These are phyloP conservation scores for Oxytorus armatus DNA, from an alignment of 2,888 invertebrate genomes.

Conservation along the genomic window DNA sequence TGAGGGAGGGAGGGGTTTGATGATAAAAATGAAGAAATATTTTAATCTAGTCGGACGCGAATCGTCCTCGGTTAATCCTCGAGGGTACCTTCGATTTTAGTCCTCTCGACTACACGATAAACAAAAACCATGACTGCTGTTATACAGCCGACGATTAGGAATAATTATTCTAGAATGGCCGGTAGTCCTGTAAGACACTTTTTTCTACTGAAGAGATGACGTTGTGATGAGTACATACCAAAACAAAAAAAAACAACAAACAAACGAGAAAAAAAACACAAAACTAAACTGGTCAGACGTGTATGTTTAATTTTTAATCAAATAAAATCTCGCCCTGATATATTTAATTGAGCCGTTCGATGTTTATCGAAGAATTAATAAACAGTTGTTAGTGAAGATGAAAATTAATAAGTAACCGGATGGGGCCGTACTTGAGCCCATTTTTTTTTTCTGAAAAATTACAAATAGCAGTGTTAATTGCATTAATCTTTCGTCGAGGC, in stretches of 20 bases:
- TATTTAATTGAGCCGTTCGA: not conserved
- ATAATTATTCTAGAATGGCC: constrained; percentile 67
- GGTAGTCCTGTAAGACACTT: constrained; percentile 72
- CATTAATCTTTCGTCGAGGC: no score
- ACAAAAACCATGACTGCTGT: constrained; percentile 47
- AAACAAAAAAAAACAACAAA: constrained; percentile 56
- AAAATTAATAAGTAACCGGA: no score
- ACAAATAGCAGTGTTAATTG: no score
- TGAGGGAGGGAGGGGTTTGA: constrained; percentile 12
- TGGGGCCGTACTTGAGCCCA: no score
- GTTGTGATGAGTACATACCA: constrained; percentile 74
- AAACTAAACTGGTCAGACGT: constrained; percentile 71
- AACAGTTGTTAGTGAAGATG: no score
- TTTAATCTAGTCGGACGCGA: constrained; percentile 65
- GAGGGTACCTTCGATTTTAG: constrained; percentile 46
- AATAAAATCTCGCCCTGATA: constrained; percentile 78
- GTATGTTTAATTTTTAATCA: constrained; percentile 78
- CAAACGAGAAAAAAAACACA: not conserved
- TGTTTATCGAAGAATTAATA: not conserved
- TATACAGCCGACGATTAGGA: constrained; percentile 57
- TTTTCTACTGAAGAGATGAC: constrained; percentile 75
- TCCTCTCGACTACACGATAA: constrained; percentile 38
- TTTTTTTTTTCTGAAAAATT: no score
- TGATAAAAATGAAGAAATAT: constrained; percentile 28
- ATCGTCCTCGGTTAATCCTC: constrained; percentile 44